These are phyloP conservation scores for Tenebrosternarchus preto DNA, from an alignment of 2,113 vertebrate species.

Conservation along the genomic window DNA sequence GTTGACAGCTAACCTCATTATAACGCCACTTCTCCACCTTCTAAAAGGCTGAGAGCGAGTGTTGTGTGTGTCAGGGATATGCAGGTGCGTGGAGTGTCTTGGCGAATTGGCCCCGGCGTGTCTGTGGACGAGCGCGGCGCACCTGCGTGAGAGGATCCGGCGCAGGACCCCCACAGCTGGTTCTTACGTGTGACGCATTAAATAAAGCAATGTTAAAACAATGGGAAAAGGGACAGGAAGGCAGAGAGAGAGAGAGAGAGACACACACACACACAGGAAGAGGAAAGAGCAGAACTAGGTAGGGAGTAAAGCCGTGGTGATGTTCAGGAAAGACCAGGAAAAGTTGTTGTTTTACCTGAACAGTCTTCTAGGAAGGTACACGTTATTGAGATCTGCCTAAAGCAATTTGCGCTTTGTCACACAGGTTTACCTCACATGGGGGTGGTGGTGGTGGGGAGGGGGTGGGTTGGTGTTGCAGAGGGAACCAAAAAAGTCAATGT, in stretches of 20 bases:
- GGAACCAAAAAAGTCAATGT: slow-evolving; percentile 29
- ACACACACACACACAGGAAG: neutral
- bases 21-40: slow-evolving; percentile 4
- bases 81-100: slow-evolving; percentile 27
- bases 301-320: no score
- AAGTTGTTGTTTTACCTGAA: no score
- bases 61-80: slow-evolving; percentile 19
- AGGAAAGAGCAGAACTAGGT: neutral
- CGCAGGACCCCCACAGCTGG: neutral
- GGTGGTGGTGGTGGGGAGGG: no score
- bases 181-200: slow-evolving; percentile 3
- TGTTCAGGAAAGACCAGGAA: no score
- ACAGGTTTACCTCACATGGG: slow-evolving; percentile 16
- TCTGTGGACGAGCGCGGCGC: slow-evolving; percentile 9
- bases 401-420: neutral
- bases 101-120: neutral
- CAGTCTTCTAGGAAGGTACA: no score
- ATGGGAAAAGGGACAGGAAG: neutral
- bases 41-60: neutral
- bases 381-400: no score
- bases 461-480: no score
- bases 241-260: neutral
- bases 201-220: slow-evolving; percentile 23
- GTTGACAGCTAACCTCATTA: slow-evolving; percentile 11
- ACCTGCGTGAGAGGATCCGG: neutral